Conservation (phyloP, 2,797 vertebrate genomes). For the Avahi laniger region DNA sequence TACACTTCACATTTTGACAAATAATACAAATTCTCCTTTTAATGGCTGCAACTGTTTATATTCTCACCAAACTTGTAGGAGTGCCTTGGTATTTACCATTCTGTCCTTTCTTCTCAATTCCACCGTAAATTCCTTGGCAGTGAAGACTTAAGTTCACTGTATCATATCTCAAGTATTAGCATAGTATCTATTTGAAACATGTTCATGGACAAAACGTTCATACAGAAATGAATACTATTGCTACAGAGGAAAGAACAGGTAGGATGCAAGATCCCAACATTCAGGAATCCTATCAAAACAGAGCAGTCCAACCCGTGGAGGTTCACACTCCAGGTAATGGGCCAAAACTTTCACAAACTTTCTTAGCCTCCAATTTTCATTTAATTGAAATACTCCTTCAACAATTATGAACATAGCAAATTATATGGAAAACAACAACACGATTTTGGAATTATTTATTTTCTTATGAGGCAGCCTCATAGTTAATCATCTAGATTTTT, state of each 20-base stretch:
- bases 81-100: not conserved
- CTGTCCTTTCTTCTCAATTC: not conserved
- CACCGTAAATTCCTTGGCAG: not conserved
- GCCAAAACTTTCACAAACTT: not conserved
- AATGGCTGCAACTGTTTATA: not conserved
- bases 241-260: not conserved
- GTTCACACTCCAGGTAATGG: not conserved
- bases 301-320: not conserved
- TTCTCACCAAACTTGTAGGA: not conserved
- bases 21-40: not conserved
- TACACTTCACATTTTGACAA: not conserved
- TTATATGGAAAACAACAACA: conserved; percentile 16
- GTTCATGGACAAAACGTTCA: not conserved
- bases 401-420: not conserved
- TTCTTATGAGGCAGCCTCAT: conserved; percentile 34
- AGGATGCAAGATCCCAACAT: not conserved
- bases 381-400: not conserved
- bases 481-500: conserved; percentile 34
- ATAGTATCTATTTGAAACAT: not conserved
- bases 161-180: not conserved
- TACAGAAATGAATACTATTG: not conserved
- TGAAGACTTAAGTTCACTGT: not conserved
- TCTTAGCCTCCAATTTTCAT: not conserved
- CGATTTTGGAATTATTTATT: conserved; percentile 10
- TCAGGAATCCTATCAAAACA: not conserved